phyloP scores from a whole-genome alignment of 2,888 invertebrate species.

The Pycnomerus fuliginosus region DNA sequence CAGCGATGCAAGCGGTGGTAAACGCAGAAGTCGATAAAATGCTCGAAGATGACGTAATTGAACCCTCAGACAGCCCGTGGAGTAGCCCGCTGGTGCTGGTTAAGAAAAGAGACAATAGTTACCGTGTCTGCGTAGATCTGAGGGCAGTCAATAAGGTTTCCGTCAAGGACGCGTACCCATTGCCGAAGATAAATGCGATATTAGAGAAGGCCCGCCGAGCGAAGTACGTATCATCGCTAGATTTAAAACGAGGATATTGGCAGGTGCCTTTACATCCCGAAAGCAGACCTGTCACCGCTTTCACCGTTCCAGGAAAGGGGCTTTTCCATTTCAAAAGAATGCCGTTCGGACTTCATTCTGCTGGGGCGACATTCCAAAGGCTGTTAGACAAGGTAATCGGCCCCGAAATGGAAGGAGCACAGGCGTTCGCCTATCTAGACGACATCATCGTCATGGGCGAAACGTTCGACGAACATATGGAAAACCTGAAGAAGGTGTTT shows the following conservation, averaged over 20 bases:
- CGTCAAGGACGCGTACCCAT: slow-evolving; percentile 29
- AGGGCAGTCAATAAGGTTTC: slow-evolving; percentile 20
- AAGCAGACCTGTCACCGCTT: slow-evolving; percentile 33
- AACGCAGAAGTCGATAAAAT: slow-evolving; percentile 18
- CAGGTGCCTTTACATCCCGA: slow-evolving; percentile 26
- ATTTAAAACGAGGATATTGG: slow-evolving; percentile 37
- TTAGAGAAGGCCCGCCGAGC: slow-evolving; percentile 32
- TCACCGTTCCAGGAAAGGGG: slow-evolving; percentile 35
- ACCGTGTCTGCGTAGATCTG: slow-evolving; percentile 26
- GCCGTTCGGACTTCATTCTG: slow-evolving; percentile 39
- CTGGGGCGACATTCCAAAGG: slow-evolving; percentile 37
- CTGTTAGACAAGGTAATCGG: slow-evolving; percentile 35
- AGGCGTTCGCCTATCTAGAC: slow-evolving; percentile 30
- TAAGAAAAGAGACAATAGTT: slow-evolving; percentile 21
- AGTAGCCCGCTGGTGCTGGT: slow-evolving; percentile 21
- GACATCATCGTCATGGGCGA: slow-evolving; percentile 30
- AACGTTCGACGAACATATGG: slow-evolving; percentile 22
- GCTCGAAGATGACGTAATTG: slow-evolving; percentile 17
- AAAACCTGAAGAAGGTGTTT: slow-evolving; percentile 13
- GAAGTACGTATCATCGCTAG: slow-evolving; percentile 29
- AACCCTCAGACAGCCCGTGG: slow-evolving; percentile 24
- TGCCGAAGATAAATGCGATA: slow-evolving; percentile 33
- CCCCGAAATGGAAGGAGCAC: slow-evolving; percentile 33
- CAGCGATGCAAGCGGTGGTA: slow-evolving; percentile 20
- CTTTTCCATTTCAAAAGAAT: slow-evolving; percentile 37